Evolutionary conservation across 2,797 vertebrate genomes (phyloP).

Genomic region (Lagodon rhomboides): DNA sequence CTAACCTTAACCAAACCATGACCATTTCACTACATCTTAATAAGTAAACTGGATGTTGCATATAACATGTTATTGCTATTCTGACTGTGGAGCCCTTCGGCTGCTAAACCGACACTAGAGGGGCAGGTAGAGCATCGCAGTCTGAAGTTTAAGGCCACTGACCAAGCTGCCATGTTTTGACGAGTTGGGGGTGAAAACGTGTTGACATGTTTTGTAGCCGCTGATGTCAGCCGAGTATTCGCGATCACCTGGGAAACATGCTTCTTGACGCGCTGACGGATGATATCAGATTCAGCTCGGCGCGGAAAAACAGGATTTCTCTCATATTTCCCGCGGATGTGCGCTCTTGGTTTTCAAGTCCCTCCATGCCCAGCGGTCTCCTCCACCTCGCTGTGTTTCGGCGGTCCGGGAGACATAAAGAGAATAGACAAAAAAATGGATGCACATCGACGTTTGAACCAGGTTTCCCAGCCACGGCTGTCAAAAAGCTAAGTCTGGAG

Average conservation of each 20-base stretch:
- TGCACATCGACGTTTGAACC: conserved; percentile 63
- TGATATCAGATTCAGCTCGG: conserved; percentile 11
- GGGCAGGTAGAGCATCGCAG: too few species aligned
- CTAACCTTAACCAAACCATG: too few species aligned
- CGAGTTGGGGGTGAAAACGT: too few species aligned
- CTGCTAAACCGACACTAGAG: too few species aligned
- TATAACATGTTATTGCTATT: too few species aligned
- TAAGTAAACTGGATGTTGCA: too few species aligned
- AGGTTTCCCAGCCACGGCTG: conserved; percentile 52
- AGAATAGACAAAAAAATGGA: conserved; percentile 65
- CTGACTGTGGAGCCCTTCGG: too few species aligned
- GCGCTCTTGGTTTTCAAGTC: conserved; percentile 26
- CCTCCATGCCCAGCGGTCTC: conserved; percentile 26
- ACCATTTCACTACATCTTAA: too few species aligned
- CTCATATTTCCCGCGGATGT: conserved; percentile 13
- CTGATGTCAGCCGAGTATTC: neutral
- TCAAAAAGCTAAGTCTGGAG: conserved; percentile 49
- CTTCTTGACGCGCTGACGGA: neutral
- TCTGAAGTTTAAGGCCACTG: too few species aligned
- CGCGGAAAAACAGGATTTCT: neutral
- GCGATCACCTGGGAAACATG: neutral
- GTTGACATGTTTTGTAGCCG: conserved; percentile 1
- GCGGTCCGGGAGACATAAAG: conserved; percentile 62
- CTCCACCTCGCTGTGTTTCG: conserved; percentile 37
- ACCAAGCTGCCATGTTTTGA: too few species aligned